A percentile compares a stretch with the other conserved stretches of the same genome.
Evolutionary conservation across 2,888 invertebrate genomes (phyloP).

Genomic region (Dione vanillae): DNA sequence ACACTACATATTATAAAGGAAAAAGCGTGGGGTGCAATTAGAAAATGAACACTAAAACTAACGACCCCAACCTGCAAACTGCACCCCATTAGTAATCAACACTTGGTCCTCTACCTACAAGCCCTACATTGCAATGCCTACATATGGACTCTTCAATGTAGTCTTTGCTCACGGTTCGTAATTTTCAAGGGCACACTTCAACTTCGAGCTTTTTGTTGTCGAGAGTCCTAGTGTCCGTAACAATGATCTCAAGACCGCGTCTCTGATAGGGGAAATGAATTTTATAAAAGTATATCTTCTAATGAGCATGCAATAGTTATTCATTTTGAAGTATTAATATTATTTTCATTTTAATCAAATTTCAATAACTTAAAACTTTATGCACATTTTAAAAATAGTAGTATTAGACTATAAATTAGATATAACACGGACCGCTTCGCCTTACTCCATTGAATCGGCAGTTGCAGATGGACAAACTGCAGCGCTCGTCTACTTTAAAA

Average conservation of each 20-base stretch:
- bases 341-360: too few species aligned
- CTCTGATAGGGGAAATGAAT: slow-evolving; percentile 53
- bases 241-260: slow-evolving; percentile 57
- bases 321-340: slow-evolving; percentile 16
- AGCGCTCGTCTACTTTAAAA: slow-evolving; percentile 56
- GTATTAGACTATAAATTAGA: too few species aligned
- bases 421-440: slow-evolving; percentile 21
- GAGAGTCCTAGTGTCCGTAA: slow-evolving; percentile 56
- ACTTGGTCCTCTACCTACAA: neutral
- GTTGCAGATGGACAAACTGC: slow-evolving; percentile 62
- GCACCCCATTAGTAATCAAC: slow-evolving; percentile 19
- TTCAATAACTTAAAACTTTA: too few species aligned
- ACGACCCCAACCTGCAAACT: slow-evolving; percentile 10
- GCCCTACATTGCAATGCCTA: slow-evolving; percentile 28
- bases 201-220: slow-evolving; percentile 52
- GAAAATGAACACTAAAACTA: slow-evolving; percentile 18
- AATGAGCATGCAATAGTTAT: slow-evolving; percentile 27
- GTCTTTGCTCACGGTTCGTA: slow-evolving; percentile 50
- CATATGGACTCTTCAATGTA: slow-evolving; percentile 44
- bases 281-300: slow-evolving; percentile 41
- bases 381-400: too few species aligned
- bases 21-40: slow-evolving; percentile 23
- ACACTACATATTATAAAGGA: neutral
- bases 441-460: slow-evolving; percentile 34
- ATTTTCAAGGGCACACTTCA: slow-evolving; percentile 50